These are phyloP conservation scores for Galeruca laticollis DNA, from an alignment of 2,888 invertebrate species.

Conservation along the genomic window DNA sequence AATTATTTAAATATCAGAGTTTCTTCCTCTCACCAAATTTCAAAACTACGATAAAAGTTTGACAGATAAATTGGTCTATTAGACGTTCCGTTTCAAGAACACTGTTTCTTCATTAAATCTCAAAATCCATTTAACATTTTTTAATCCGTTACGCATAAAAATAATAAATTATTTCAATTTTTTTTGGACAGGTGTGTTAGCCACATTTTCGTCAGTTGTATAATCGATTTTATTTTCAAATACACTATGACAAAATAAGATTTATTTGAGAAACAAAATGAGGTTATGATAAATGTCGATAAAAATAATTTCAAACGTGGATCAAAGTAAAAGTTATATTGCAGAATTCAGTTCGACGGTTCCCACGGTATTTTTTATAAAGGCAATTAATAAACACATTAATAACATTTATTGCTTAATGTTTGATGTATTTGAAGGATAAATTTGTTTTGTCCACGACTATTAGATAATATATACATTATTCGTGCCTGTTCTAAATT, in stretches of 20 bases:
- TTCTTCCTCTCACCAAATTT: not conserved
- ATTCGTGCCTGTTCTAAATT: too few relatives aligned
- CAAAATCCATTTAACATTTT: not conserved
- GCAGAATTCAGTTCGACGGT: not conserved
- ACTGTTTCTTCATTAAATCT: not conserved
- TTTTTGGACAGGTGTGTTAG: constrained; percentile 1
- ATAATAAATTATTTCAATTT: not conserved
- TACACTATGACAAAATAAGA: not conserved
- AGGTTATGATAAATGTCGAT: constrained; percentile 2
- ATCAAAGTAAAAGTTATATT: not conserved
- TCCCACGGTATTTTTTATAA: not conserved
- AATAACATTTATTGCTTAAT: not conserved
- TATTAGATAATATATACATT: too few relatives aligned
- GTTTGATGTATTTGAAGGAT: not conserved
- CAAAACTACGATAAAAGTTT: not conserved
- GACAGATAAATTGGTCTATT: not conserved
- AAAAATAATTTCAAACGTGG: not conserved
- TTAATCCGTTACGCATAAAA: not conserved
- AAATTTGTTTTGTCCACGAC: not conserved
- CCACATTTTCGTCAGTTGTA: not conserved
- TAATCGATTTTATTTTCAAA: not conserved
- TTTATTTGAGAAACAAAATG: not conserved
- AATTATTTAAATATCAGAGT: too few relatives aligned
- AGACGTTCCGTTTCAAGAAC: not conserved
- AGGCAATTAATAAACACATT: not conserved